Evolutionary conservation across 2,888 invertebrate species (phyloP), one percentile per base, ranked within the genome.

Genomic region (Trachelus iudaicus): DNA sequence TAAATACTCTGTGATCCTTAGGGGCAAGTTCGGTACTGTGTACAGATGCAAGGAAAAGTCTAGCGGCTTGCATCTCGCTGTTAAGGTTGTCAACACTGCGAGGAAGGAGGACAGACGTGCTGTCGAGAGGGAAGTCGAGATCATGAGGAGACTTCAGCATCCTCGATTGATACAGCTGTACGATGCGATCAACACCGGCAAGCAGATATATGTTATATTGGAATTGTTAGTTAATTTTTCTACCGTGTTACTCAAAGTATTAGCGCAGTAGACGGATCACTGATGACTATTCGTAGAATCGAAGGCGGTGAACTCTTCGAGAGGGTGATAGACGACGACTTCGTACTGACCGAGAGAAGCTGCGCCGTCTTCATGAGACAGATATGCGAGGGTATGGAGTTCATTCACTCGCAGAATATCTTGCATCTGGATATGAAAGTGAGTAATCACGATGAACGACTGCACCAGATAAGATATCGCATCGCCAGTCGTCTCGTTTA

Each of bases 251-350:
- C 9, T 23, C 56, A 9, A 56, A 9, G 23, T 9, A 9, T 23
- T 56, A 56, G 9, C 9, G 23, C 2, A 56, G 23, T n/a, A n/a
- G 9, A 56, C 23, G 23, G 56, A 9, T 56, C 6, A 56, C 1
- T 2, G 56, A 23, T 73, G 56, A 79, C 79, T 83, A 79, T 93
- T 94, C 74, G 93, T 33, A 99, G 99, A 88, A 98, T 99, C 86
- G 96, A 97, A 89, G 99, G 99, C 12, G 99, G 99, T 1, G 99
- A 99, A 92, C 93, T 99, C 73, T 99, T 99, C 91, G 99, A 99
- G 92, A 94, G 99, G 77, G 99, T 99, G 34, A 99, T 99, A 82
- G 98, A 98, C 89, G 99, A 99, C 89, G 98, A 98, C 92, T 99
- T 99, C 90, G 95, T 99, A 78, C 93, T 99, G 83, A 99, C 99